Conservation (phyloP, 2,113 vertebrate genomes). For the Pelvicachromis taeniatus region DNA sequence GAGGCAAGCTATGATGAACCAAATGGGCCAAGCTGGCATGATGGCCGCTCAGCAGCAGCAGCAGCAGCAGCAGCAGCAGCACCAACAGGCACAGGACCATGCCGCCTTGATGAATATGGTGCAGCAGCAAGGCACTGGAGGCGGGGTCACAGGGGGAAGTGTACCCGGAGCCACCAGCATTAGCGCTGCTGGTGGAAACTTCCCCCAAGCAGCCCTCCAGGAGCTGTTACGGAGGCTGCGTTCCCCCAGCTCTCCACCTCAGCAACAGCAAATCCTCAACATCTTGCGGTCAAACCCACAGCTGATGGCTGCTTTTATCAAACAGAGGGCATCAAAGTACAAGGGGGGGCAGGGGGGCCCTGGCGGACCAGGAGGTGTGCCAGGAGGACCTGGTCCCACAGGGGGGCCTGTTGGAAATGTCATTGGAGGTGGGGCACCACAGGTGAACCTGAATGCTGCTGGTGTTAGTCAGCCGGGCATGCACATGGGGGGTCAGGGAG, state of each 20-base stretch:
- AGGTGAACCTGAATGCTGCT: conserved; percentile 78
- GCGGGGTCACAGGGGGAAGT: conserved; percentile 26
- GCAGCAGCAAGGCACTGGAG: conserved; percentile 62
- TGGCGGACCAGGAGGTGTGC: conserved; percentile 54
- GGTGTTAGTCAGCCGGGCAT: conserved; percentile 76
- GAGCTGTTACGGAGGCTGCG: conserved; percentile 73
- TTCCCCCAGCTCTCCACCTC: conserved; percentile 73
- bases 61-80: conserved; percentile 74
- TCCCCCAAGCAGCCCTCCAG: conserved; percentile 78
- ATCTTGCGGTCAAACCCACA: conserved; percentile 95
- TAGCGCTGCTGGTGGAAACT: conserved; percentile 64
- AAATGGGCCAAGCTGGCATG: conserved; percentile 80
- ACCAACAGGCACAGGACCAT: conserved; percentile 74
- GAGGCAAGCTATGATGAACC: conserved; percentile 86
- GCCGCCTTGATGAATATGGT: conserved; percentile 75
- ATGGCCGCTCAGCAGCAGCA: conserved; percentile 73
- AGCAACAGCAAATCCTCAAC: conserved; percentile 74
- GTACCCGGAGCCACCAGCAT: conserved; percentile 14
- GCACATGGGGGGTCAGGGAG: conserved; percentile 76
- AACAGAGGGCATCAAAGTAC: conserved; percentile 90
- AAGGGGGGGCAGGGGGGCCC: conserved; percentile 73
- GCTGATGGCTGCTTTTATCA: conserved; percentile 95
- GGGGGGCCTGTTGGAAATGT: conserved; percentile 67
- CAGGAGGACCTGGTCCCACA: conserved; percentile 67
- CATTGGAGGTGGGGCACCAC: conserved; percentile 69